Conservation (phyloP, 2,888 invertebrate species). For the Phorcus lineatus region DNA sequence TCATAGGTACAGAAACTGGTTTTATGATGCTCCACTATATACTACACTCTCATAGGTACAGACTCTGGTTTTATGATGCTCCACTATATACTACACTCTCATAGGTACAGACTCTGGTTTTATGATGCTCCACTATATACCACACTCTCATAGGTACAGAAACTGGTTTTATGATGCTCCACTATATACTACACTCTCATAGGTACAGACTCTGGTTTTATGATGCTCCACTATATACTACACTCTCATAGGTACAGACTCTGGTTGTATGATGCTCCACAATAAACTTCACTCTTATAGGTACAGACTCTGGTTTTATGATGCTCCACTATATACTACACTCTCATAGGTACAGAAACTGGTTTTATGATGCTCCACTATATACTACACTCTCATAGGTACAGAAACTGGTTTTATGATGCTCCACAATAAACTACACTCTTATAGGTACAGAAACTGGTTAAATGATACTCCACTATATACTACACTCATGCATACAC, state of each 20-base stretch:
- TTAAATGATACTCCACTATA: slow-evolving; percentile 26
- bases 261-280: too few species aligned
- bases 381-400: slow-evolving; percentile 31
- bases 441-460: slow-evolving; percentile 31
- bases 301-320: too few species aligned
- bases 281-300: slow-evolving; percentile 28
- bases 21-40: slow-evolving; percentile 26
- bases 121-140: slow-evolving; percentile 25
- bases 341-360: slow-evolving; percentile 28
- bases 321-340: slow-evolving; percentile 29
- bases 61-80: too few species aligned
- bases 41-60: slow-evolving; percentile 30
- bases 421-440: slow-evolving; percentile 27
- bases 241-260: slow-evolving; percentile 29
- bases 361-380: slow-evolving; percentile 23
- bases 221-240: slow-evolving; percentile 29
- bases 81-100: slow-evolving; percentile 27
- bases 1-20: slow-evolving; percentile 32
- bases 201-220: too few species aligned
- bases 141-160: slow-evolving; percentile 30
- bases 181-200: slow-evolving; percentile 28
- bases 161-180: too few species aligned
- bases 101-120: too few species aligned
- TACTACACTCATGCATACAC: slow-evolving; percentile 29
- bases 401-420: too few species aligned